A percentile compares a stretch with the other conserved stretches of the same genome.
These are phyloP conservation scores for Danio kyathit DNA, from an alignment of 2,797 vertebrate species.

Conservation along the genomic window DNA sequence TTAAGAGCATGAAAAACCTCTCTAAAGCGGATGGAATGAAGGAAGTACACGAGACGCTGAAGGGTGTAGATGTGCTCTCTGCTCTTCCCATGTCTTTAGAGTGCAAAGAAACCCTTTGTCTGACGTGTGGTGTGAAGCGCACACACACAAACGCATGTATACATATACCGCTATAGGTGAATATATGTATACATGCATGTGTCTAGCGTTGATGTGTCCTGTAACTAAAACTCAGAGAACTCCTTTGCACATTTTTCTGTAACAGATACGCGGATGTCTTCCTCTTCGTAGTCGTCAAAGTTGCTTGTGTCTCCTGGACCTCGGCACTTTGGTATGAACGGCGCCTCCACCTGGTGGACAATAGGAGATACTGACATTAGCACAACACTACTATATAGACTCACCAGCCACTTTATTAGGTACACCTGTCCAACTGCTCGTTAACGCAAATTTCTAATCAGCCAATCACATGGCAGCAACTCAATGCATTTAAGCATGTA, in stretches of 20 bases:
- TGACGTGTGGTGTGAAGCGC: slow-evolving; percentile 64
- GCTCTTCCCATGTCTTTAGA: slow-evolving; percentile 94
- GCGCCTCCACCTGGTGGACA: slow-evolving; percentile 91
- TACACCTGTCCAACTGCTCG: too few species aligned
- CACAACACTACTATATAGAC: background rate
- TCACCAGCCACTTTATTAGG: too few species aligned
- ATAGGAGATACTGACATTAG: background rate
- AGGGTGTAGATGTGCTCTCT: slow-evolving; percentile 85
- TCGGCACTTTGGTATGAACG: slow-evolving; percentile 99
- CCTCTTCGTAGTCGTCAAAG: slow-evolving; percentile 99
- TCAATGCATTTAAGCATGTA: too few species aligned
- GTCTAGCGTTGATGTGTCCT: slow-evolving; percentile 88
- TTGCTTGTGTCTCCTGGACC: slow-evolving; percentile 99
- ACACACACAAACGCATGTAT: slow-evolving; percentile 31
- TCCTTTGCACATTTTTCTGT: slow-evolving; percentile 98
- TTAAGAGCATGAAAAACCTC: slow-evolving; percentile 91
- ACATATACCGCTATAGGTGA: slow-evolving; percentile 4
- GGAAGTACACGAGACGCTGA: slow-evolving; percentile 90
- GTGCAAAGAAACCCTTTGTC: slow-evolving; percentile 93
- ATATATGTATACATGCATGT: slow-evolving; percentile 46
- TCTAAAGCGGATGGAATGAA: slow-evolving; percentile 90
- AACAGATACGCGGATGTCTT: slow-evolving; percentile 96
- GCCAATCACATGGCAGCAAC: too few species aligned
- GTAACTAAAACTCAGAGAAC: slow-evolving; percentile 96
- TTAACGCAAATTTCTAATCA: too few species aligned